These are phyloP conservation scores for Dilophus febrilis DNA, from an alignment of 2,888 invertebrate genomes.

Conservation along the genomic window DNA sequence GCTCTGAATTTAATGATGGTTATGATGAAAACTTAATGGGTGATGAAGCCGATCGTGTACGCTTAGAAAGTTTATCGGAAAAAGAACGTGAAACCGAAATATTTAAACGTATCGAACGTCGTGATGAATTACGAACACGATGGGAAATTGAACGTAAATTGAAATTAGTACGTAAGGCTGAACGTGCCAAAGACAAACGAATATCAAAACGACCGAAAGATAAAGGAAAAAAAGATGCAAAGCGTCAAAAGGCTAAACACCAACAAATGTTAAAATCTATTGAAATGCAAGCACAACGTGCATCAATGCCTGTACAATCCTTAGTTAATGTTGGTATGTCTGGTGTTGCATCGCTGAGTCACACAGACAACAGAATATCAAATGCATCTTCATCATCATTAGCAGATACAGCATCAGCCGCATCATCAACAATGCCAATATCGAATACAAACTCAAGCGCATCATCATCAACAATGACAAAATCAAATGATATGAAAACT, in stretches of 20 bases:
- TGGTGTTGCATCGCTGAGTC: too few species aligned
- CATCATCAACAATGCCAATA: neutral
- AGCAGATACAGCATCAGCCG: neutral
- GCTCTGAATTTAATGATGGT: constrained; percentile 89
- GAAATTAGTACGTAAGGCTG: constrained; percentile 62
- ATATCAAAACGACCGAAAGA: constrained; percentile 28
- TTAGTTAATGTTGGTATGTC: too few species aligned
- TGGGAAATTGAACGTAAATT: constrained; percentile 94
- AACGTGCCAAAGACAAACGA: constrained; percentile 42
- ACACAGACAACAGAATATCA: too few species aligned
- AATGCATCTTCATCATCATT: neutral
- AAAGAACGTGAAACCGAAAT: constrained; percentile 95
- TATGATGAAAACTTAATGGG: constrained; percentile 95
- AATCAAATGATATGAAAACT: too few species aligned
- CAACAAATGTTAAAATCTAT: too few species aligned
- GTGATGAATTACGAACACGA: constrained; percentile 83
- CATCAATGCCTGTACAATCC: too few species aligned
- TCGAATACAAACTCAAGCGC: too few species aligned
- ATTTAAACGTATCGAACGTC: constrained; percentile 86
- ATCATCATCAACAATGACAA: too few species aligned
- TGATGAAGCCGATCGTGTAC: constrained; percentile 83
- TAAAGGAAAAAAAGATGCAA: constrained; percentile 31
- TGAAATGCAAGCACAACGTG: constrained; percentile 8
- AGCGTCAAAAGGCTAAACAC: constrained; percentile 23
- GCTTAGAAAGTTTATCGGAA: constrained; percentile 84